phyloP scores from a whole-genome alignment of 2,113 vertebrate species.

The human (Homo sapiens) region DNA sequence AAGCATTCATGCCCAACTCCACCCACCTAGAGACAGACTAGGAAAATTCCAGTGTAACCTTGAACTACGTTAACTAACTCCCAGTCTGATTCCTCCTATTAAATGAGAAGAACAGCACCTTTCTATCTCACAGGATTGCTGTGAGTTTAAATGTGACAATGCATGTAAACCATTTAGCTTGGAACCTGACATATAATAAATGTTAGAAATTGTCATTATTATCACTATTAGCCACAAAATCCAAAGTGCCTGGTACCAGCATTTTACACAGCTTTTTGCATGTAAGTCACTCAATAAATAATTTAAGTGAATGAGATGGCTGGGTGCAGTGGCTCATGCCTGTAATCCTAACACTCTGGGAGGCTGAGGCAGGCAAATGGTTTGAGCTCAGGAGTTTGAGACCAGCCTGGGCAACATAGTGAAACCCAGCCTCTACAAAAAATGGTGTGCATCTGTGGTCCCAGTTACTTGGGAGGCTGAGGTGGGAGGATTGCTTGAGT shows the following conservation, averaged over 20 bases:
- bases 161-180: neutral
- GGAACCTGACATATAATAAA: neutral
- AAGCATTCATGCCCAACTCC: neutral
- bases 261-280: neutral
- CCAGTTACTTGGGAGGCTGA: too few species aligned
- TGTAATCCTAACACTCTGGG: too few species aligned
- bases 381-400: too few species aligned
- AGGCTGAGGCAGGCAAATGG: too few species aligned
- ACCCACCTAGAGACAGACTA: neutral
- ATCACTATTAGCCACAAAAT: neutral
- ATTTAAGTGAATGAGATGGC: neutral
- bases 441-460: too few species aligned
- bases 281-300: neutral
- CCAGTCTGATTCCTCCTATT: neutral
- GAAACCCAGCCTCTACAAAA: too few species aligned
- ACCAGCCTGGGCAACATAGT: too few species aligned
- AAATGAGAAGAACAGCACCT: neutral
- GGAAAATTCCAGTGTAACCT: slow-evolving; percentile 1
- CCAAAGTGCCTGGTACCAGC: neutral
- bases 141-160: neutral
- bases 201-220: neutral
- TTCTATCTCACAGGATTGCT: neutral
- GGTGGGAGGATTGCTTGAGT: too few species aligned
- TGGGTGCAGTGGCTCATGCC: too few species aligned
- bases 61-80: neutral